Base-by-base conservation (phyloP, 2,797 vertebrate species). In the Austrolebias charrua region DNA sequence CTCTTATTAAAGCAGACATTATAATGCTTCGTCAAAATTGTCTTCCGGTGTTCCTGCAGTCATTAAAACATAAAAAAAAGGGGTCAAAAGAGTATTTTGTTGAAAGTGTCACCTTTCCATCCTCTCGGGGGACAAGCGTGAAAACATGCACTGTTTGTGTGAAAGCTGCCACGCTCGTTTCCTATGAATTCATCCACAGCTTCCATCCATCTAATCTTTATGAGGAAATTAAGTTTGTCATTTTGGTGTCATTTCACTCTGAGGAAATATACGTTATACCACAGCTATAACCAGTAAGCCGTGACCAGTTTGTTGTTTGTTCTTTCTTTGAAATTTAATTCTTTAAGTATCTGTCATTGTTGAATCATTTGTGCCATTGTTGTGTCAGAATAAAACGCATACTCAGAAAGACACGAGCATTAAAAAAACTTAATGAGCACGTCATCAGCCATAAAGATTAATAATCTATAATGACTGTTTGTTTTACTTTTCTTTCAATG, bases 111-210 rank as follows among this genome's bases (percentile, higher is more conserved):
- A 79, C 75, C 66, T 60, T 70, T 69, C 44, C 19, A 20, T 31
- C 55, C 66, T 81, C 68, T 59, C 55, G 53, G 65, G 73, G 61
- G 77, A 82, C 72, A 45, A 69, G 55, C 67, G 75, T 63, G 73
- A 76, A 78, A 71, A 78, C 76, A 76, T 14, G 48, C 13, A 51
- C 63, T 58, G 16, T 51, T 29, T 0, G 53, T 75, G 80, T 76
- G 80, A 88, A 85, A 84, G 55, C 69, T 55, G 60, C 52, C 71
- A 71, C 48, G 20, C 13, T 40, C 38, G 10, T 4, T 53, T 68
- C 63, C 62, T 81, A 81, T 67, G 80, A 81, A 88, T 86, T 80
- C 71, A 74, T 73, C 69, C 73, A 82, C 50, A 60, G 67, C 33
- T 60, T 79, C 76, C 58, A 66, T 66, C 73, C 57, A 28, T 71